Percentiles rank a stretch among this genome's conserved stretches.
phyloP scores from a whole-genome alignment of 1,140 invertebrate genomes.

The Steinernema khuongi region DNA sequence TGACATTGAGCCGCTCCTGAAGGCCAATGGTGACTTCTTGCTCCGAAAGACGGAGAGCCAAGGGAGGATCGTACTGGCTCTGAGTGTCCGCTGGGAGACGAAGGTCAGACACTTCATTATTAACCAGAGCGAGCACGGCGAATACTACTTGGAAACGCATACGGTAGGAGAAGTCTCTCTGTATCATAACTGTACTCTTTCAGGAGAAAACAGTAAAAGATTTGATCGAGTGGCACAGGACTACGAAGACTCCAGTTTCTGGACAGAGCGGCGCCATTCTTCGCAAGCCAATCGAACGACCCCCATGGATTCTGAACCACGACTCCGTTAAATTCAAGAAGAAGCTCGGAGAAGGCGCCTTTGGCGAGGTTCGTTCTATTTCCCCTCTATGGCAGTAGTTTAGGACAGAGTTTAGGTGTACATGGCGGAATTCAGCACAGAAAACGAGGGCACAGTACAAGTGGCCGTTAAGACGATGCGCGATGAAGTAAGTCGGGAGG shows the following conservation, averaged over 20 bases:
- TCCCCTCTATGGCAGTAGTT: neutral
- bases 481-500: slow-evolving; percentile 30
- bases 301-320: slow-evolving; percentile 47
- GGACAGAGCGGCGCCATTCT: neutral
- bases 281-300: slow-evolving; percentile 37
- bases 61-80: slow-evolving; percentile 29
- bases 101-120: slow-evolving; percentile 32
- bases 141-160: slow-evolving; percentile 34
- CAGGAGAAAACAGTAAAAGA: slow-evolving; percentile 28
- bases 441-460: slow-evolving; percentile 22
- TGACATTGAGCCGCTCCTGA: slow-evolving; percentile 33
- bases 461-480: slow-evolving; percentile 39
- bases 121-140: slow-evolving; percentile 21
- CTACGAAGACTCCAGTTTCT: neutral
- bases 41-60: slow-evolving; percentile 36
- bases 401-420: slow-evolving; percentile 29
- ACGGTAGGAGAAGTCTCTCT: too few species aligned
- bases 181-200: too few species aligned
- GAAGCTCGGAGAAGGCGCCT: slow-evolving; percentile 9
- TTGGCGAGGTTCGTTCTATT: slow-evolving; percentile 24
- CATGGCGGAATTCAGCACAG: slow-evolving; percentile 26
- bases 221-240: slow-evolving; percentile 30
- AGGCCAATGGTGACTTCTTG: slow-evolving; percentile 36
- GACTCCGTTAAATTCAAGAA: slow-evolving; percentile 34
- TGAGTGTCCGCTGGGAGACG: slow-evolving; percentile 23